A percentile compares a stretch with the other conserved stretches of the same genome.
Evolutionary conservation across 2,797 vertebrate genomes (phyloP).

Genomic region (Characodon lateralis): DNA sequence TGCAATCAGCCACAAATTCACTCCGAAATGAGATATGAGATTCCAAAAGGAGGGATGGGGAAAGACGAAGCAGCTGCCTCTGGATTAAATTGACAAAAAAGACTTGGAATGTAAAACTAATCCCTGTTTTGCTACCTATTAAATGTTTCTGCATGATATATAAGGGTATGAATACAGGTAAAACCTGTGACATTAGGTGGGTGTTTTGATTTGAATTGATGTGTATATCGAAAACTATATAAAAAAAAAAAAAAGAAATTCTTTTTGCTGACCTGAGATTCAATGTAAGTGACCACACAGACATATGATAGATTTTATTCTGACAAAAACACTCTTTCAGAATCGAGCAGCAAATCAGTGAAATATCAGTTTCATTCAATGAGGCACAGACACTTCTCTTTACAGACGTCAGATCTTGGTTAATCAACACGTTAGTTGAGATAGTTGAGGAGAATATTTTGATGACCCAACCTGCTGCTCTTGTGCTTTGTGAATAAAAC

Average conservation of each 20-base stretch:
- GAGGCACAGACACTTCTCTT: no score
- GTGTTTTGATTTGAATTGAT: background rate
- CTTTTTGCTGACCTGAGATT: no score
- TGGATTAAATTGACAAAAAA: conserved; percentile 14
- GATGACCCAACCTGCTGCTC: background rate
- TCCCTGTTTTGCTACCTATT: background rate
- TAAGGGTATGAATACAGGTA: background rate
- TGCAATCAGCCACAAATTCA: conserved; percentile 45
- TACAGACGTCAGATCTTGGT: no score
- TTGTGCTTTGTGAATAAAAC: background rate
- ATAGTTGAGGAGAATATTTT: no score
- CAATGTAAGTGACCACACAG: no score
- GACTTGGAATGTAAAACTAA: background rate
- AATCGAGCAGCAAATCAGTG: no score
- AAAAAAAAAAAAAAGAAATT: no score
- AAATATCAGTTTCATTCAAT: no score
- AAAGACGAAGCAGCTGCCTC: conserved; percentile 27
- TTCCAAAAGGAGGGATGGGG: background rate
- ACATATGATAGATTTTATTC: no score
- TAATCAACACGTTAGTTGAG: no score
- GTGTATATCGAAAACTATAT: background rate
- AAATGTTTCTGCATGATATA: background rate
- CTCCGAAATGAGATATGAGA: conserved; percentile 38
- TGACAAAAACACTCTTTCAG: no score
- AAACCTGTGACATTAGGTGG: background rate